These are phyloP conservation scores for Lithophane semibrunnea DNA, from an alignment of 2,888 invertebrate genomes.

Conservation along the genomic window DNA sequence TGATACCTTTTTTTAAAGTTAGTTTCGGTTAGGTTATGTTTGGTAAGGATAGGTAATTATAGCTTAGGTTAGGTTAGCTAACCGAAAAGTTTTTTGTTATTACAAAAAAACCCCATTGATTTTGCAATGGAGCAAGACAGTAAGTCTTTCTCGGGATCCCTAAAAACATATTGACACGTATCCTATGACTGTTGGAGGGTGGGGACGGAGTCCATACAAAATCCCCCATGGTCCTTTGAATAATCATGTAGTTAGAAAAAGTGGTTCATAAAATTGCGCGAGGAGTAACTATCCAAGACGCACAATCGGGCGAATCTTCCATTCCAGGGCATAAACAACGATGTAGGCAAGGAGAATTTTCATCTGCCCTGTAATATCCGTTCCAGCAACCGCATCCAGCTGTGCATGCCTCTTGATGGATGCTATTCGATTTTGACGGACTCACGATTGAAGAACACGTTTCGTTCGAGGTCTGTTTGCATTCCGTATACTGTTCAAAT, in stretches of 20 bases:
- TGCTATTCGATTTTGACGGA: neutral
- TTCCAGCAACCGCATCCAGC: conserved; percentile 27
- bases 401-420: conserved; percentile 1
- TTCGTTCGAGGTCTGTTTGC: conserved; percentile 18
- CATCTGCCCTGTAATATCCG: conserved; percentile 25
- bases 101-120: no score
- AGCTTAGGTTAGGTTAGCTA: no score
- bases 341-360: conserved; percentile 5
- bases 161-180: no score
- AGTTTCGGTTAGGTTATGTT: no score
- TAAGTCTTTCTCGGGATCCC: no score
- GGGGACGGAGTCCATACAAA: no score
- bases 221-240: no score
- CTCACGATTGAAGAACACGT: conserved; percentile 18
- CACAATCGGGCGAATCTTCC: conserved; percentile 19
- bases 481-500: conserved; percentile 27
- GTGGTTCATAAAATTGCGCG: neutral
- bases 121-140: no score
- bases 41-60: no score
- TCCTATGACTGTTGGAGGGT: no score
- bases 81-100: no score
- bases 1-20: no score
- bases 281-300: neutral
- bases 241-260: neutral
- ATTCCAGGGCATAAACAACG: conserved; percentile 21